Evolutionary conservation across 1,140 invertebrate species (phyloP).

Genomic region (Colletes gigas): DNA sequence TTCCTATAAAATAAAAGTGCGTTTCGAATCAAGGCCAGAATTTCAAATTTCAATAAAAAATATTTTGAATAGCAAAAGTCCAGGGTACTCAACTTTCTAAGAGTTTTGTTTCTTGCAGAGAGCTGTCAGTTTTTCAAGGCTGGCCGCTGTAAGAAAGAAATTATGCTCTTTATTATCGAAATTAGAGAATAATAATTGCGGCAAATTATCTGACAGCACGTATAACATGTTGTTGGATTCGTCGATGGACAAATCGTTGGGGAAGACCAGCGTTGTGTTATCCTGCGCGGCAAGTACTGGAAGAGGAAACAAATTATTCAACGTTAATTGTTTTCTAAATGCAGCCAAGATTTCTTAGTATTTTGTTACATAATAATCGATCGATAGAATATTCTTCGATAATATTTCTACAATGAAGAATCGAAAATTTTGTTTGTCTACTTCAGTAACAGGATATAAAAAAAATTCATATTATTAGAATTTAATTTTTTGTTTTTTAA

Average conservation of each 20-base stretch:
- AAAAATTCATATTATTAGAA: no score
- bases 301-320: slow-evolving; percentile 42
- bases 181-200: slow-evolving; percentile 83
- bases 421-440: no score
- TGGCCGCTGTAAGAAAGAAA: slow-evolving; percentile 69
- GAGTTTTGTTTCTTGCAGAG: slow-evolving; percentile 29
- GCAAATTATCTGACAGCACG: slow-evolving; percentile 86
- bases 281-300: slow-evolving; percentile 72
- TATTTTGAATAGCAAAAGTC: no score
- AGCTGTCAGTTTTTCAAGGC: slow-evolving; percentile 51
- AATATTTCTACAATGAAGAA: neutral
- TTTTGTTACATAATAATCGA: slow-evolving; percentile 1
- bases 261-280: slow-evolving; percentile 75
- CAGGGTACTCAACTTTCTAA: no score
- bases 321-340: slow-evolving; percentile 1
- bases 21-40: no score
- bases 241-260: slow-evolving; percentile 77
- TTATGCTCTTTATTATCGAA: slow-evolving; percentile 83
- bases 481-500: no score
- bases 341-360: slow-evolving; percentile 6
- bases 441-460: no score
- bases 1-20: neutral
- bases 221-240: slow-evolving; percentile 80
- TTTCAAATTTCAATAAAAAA: no score
- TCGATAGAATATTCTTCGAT: neutral